Base-by-base conservation (phyloP, 1,140 invertebrate species). In the Halesus radiatus region DNA sequence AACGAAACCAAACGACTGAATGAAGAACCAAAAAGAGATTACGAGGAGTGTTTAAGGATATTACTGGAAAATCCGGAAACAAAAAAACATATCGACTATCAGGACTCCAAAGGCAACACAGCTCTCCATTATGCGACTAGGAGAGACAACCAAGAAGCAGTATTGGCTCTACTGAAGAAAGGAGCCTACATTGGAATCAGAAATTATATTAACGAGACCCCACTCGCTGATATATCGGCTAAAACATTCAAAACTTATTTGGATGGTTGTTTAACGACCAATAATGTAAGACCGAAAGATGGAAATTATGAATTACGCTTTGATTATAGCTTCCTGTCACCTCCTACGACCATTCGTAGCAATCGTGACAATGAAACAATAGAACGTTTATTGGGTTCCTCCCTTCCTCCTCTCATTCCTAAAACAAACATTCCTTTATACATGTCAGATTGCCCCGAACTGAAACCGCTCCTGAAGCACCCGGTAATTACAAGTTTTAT, bases 401-500 rank as follows among this genome's bases (percentile, higher is more conserved):
- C n/a, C n/a, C 85, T 89, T 52, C 82, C 87, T 50, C 87, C 89
- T 62, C 32, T 32, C 7, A 7, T 7, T 32, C 2, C 32, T 5
- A 92, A 95, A 89, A 91, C 90, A 16, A 91, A 93, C 83, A 92
- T 93, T 4, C 88, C 95, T 1, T 84, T 91, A 5, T 93, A 93
- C 81, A 94, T 96, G 84, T 92, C 93, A 37, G 85, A 91, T 80
- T 91, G 92, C 18, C 89, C 90, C 64, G 91, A 93, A 72, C 86
- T 94, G 29, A 90, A 91, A 32, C 90, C 92, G 76, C 86, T 96
- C 13, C 86, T 96, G 2, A 94, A 92, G 83, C 95, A 96, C 88
- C 95, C 95, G 1, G 87, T 96, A 0, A 91, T 96, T 16, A 93
- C 94, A 0, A 95, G 94, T 79, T 96, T 96, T 83, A 85, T 96